Percentiles rank a stretch among this genome's conserved stretches.
Conservation (phyloP, 2,113 vertebrate genomes). For the Vanacampus margaritifer region DNA sequence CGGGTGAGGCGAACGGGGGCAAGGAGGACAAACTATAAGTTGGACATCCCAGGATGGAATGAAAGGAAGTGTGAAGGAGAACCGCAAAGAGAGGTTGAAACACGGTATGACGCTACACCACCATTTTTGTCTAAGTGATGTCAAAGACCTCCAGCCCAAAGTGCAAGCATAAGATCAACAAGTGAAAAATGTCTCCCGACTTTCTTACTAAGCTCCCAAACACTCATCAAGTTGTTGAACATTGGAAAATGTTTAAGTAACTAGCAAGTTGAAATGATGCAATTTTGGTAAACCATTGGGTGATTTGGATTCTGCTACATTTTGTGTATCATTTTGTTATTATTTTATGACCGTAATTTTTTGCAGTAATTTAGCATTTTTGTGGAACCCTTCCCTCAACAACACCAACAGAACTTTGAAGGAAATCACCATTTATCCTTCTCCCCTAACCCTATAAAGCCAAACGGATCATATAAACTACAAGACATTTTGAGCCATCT, state of each 20-base stretch:
- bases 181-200: not conserved
- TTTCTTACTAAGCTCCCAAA: not conserved
- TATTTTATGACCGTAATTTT: not conserved
- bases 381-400: not conserved
- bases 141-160: not conserved
- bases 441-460: no score
- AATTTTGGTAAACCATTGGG: not conserved
- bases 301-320: not conserved
- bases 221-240: not conserved
- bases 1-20: slow-evolving; percentile 27
- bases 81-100: slow-evolving; percentile 1
- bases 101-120: not conserved
- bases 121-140: slow-evolving; percentile 4
- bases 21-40: slow-evolving; percentile 31
- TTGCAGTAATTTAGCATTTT: not conserved
- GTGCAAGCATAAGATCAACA: not conserved
- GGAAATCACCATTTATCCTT: not conserved
- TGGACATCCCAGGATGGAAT: slow-evolving; percentile 27
- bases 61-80: not conserved
- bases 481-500: no score
- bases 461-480: no score
- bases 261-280: not conserved
- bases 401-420: not conserved
- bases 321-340: not conserved
- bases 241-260: not conserved